A percentile compares a stretch with the other conserved stretches of the same genome.
phyloP scores from a whole-genome alignment of 1,140 invertebrate species.

The Oppia nitens region DNA sequence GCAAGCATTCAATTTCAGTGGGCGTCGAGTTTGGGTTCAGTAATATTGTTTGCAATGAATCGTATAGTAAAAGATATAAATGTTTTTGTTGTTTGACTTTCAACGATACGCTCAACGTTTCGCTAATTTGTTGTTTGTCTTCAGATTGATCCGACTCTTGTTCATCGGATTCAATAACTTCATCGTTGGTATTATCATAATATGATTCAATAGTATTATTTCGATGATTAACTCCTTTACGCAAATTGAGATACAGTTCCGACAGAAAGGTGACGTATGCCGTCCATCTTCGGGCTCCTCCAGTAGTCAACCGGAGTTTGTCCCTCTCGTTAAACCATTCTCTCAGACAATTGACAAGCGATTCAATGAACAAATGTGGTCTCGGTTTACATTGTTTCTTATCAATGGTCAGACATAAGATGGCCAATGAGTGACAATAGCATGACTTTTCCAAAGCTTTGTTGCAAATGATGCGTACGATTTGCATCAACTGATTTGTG shows the following conservation, averaged over 20 bases:
- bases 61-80: constrained; percentile 32
- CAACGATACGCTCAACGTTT: constrained; percentile 1
- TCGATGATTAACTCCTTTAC: not conserved
- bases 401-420: constrained; percentile 62
- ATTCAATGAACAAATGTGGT: constrained; percentile 49
- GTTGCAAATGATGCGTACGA: constrained; percentile 57
- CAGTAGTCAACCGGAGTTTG: constrained; percentile 21
- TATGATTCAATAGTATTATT: not conserved
- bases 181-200: not conserved
- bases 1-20: constrained; percentile 60
- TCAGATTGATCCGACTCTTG: constrained; percentile 34
- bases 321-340: constrained; percentile 73
- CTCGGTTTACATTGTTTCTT: constrained; percentile 62
- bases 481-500: constrained; percentile 59
- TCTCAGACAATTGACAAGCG: constrained; percentile 65
- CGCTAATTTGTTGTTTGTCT: not conserved
- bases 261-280: constrained; percentile 72
- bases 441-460: constrained; percentile 55
- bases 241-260: constrained; percentile 44
- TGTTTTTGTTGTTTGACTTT: constrained; percentile 9
- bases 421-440: constrained; percentile 57
- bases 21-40: constrained; percentile 16
- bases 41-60: constrained; percentile 32
- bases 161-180: constrained; percentile 31
- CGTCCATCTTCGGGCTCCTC: constrained; percentile 40